Percentiles rank a stretch among this genome's conserved stretches.
These are phyloP conservation scores for Tinea trinotella DNA, from an alignment of 2,888 invertebrate genomes.

Conservation along the genomic window DNA sequence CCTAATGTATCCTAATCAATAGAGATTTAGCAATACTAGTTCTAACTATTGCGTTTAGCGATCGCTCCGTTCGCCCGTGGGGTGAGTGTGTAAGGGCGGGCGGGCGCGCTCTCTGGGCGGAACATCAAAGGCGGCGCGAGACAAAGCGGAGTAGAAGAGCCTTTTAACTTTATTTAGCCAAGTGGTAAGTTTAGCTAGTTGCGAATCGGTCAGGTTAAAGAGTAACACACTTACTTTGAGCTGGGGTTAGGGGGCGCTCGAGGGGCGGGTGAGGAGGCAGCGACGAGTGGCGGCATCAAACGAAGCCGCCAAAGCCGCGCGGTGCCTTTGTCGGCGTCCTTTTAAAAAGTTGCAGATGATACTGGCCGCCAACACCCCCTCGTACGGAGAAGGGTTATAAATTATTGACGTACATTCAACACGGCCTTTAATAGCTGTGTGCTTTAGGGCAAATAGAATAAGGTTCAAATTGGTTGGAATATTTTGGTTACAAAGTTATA, in stretches of 20 bases:
- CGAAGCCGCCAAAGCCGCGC: constrained; percentile 66
- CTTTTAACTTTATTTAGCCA: constrained; percentile 73
- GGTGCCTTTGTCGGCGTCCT: constrained; percentile 66
- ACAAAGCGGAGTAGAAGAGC: constrained; percentile 47
- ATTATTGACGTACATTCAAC: constrained; percentile 8
- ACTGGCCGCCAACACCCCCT: constrained; percentile 28
- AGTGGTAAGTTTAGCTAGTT: constrained; percentile 73
- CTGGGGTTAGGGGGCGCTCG: constrained; percentile 31
- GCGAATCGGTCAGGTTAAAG: constrained; percentile 72
- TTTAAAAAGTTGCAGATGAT: constrained; percentile 53
- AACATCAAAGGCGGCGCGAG: constrained; percentile 68
- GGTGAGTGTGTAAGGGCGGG: constrained; percentile 25
- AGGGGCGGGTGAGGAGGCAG: constrained; percentile 45
- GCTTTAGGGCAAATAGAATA: too few species aligned
- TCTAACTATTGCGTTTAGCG: constrained; percentile 25
- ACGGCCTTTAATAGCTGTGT: too few species aligned
- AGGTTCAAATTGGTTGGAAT: too few species aligned
- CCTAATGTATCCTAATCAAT: constrained; percentile 36
- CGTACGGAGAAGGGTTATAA: constrained; percentile 3
- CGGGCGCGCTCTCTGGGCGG: constrained; percentile 32
- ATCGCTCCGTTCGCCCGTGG: constrained; percentile 50
- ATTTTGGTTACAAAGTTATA: too few species aligned
- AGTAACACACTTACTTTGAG: constrained; percentile 72
- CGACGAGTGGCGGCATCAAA: constrained; percentile 57
- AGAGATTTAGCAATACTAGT: constrained; percentile 18